These are phyloP conservation scores for Platycnemis pennipes DNA, from an alignment of 2,888 invertebrate species.

Conservation along the genomic window DNA sequence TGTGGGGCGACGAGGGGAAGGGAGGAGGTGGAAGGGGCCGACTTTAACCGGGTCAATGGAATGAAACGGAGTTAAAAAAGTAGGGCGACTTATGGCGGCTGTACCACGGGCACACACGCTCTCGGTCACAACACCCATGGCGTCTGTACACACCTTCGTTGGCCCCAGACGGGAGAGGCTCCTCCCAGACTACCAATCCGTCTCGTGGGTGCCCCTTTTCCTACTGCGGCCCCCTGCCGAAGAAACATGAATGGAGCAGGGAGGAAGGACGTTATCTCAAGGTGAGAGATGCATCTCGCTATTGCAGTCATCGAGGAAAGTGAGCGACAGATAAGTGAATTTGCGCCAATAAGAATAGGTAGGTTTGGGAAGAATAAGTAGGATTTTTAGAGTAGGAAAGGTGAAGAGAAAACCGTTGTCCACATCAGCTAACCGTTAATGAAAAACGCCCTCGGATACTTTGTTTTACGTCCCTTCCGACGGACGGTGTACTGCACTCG, in stretches of 20 bases:
- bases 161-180: neutral
- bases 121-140: neutral
- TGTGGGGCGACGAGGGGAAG: neutral
- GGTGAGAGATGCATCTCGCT: neutral
- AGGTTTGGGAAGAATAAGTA: no score
- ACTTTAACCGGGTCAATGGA: conserved; percentile 59
- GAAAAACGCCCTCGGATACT: no score
- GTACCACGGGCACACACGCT: neutral
- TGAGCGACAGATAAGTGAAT: no score
- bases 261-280: neutral
- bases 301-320: no score
- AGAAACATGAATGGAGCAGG: neutral
- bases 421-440: no score
- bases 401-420: no score
- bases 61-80: conserved; percentile 61
- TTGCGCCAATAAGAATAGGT: no score
- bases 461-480: no score
- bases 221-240: neutral
- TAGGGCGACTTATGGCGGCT: conserved; percentile 59
- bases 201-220: neutral
- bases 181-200: neutral
- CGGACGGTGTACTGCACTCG: no score
- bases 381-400: no score
- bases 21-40: neutral
- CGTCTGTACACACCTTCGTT: neutral